phyloP scores from a whole-genome alignment of 2,888 invertebrate genomes.

The Crepidodera aurea region DNA sequence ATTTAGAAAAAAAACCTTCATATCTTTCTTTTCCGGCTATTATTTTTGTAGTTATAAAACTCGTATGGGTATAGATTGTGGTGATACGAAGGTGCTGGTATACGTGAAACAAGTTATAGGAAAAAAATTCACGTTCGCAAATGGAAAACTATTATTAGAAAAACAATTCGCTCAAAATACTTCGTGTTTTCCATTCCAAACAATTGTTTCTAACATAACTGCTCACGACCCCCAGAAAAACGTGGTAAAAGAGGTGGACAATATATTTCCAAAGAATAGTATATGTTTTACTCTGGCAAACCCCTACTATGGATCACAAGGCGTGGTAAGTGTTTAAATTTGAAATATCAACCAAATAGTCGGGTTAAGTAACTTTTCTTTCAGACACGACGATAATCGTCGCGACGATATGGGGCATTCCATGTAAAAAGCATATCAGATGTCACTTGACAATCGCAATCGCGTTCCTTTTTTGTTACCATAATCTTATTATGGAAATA shows the following conservation, averaged over 20 bases:
- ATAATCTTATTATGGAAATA: too few species aligned
- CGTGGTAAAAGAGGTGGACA: constrained; percentile 60
- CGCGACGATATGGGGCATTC: too few species aligned
- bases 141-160: constrained; percentile 72
- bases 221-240: constrained; percentile 60
- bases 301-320: constrained; percentile 83
- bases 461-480: too few species aligned
- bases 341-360: too few species aligned
- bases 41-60: constrained; percentile 69
- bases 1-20: too few species aligned
- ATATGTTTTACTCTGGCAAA: constrained; percentile 77
- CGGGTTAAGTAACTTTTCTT: too few species aligned
- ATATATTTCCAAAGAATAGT: constrained; percentile 74
- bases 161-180: constrained; percentile 75
- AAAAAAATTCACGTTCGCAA: constrained; percentile 66
- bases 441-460: too few species aligned
- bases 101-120: constrained; percentile 79
- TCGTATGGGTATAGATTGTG: constrained; percentile 81
- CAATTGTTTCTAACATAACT: constrained; percentile 66
- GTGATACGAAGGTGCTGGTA: constrained; percentile 71
- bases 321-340: constrained; percentile 69
- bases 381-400: too few species aligned
- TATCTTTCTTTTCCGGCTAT: too few species aligned
- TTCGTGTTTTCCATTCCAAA: constrained; percentile 75
- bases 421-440: too few species aligned